phyloP scores from a whole-genome alignment of 2,113 vertebrate genomes.

The Anarrhichthys ocellatus region DNA sequence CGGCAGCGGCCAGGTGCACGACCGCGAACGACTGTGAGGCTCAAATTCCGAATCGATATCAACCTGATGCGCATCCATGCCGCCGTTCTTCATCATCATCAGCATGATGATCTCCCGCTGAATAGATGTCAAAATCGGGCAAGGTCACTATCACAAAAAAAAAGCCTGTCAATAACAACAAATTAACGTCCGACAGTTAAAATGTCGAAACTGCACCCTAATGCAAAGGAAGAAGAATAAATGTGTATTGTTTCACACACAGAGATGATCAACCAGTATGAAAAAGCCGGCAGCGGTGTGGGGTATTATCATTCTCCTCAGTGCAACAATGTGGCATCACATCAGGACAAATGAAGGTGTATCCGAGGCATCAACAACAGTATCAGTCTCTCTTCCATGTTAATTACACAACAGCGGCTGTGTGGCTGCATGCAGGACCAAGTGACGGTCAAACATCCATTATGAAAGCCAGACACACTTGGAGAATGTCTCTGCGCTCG shows the following conservation, averaged over 20 bases:
- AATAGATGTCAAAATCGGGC: constrained; percentile 56
- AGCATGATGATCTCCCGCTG: constrained; percentile 77
- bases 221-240: neutral
- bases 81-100: constrained; percentile 90
- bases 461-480: constrained; percentile 58
- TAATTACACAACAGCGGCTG: constrained; percentile 63
- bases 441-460: constrained; percentile 76
- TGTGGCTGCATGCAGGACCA: constrained; percentile 59
- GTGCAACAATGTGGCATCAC: constrained; percentile 75
- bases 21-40: constrained; percentile 90
- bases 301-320: constrained; percentile 74
- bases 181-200: constrained; percentile 34
- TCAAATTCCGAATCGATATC: constrained; percentile 95
- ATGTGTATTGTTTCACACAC: constrained; percentile 51
- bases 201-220: constrained; percentile 41
- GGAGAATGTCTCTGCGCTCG: constrained; percentile 59
- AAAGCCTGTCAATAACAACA: constrained; percentile 48
- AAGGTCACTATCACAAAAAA: constrained; percentile 73
- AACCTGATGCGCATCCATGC: constrained; percentile 92
- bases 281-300: constrained; percentile 66
- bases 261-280: constrained; percentile 50
- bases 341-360: constrained; percentile 78
- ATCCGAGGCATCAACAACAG: constrained; percentile 72
- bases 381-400: constrained; percentile 79
- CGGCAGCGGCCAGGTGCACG: constrained; percentile 95